Evolutionary conservation across 2,113 vertebrate species (phyloP).

Genomic region (Podarcis muralis): DNA sequence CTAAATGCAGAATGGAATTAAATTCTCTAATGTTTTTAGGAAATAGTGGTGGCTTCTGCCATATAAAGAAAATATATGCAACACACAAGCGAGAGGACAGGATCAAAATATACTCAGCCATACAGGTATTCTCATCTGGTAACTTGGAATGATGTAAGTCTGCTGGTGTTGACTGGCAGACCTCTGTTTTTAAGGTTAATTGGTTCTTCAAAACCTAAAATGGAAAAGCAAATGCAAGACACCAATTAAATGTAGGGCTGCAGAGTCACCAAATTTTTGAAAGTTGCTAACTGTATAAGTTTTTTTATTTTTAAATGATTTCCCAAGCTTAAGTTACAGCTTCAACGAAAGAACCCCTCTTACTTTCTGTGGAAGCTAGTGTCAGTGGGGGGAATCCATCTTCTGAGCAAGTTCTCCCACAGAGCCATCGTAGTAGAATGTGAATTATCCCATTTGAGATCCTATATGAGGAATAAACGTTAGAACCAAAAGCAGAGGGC

Average conservation of each 20-base stretch:
- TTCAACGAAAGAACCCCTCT: background rate
- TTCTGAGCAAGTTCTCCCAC: background rate
- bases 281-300: background rate
- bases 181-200: background rate
- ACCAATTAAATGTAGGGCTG: background rate
- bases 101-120: background rate
- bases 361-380: background rate
- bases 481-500: background rate
- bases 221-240: background rate
- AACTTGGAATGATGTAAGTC: background rate
- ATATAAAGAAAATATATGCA: background rate
- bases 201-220: background rate
- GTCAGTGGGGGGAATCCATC: background rate
- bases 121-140: background rate
- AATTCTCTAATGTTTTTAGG: background rate
- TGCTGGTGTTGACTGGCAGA: background rate
- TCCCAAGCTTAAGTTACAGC: background rate
- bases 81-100: background rate
- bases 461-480: background rate
- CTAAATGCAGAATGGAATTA: slow-evolving; percentile 13
- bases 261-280: background rate
- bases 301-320: background rate
- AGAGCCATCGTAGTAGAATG: background rate
- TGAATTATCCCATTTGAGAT: background rate
- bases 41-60: background rate